phyloP scores from a whole-genome alignment of 2,797 vertebrate species.

The Aeoliscus strigatus region DNA sequence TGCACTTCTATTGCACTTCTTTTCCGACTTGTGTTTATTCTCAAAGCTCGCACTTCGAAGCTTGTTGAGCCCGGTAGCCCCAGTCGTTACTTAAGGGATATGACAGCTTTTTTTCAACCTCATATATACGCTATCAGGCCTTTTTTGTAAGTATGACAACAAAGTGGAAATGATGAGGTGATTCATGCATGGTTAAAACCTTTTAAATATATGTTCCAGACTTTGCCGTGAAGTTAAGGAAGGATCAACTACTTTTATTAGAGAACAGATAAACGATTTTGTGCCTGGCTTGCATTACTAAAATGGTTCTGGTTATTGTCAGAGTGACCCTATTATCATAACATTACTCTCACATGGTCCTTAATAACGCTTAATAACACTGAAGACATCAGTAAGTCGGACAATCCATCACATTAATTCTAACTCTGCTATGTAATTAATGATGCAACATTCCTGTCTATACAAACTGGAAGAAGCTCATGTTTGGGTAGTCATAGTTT shows the following conservation, averaged over 20 bases:
- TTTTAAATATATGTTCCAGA: conserved; percentile 34
- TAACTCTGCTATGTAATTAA: too few species aligned
- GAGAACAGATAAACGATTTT: conserved; percentile 42
- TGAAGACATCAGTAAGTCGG: conserved; percentile 18
- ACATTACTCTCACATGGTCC: conserved; percentile 34
- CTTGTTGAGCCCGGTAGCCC: conserved; percentile 20
- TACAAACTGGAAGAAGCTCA: too few species aligned
- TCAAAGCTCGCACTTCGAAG: conserved; percentile 40
- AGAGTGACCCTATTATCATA: conserved; percentile 42
- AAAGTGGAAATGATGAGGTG: conserved; percentile 20
- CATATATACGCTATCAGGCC: too few species aligned
- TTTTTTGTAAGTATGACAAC: too few species aligned
- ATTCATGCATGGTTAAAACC: conserved; percentile 32
- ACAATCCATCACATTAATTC: too few species aligned
- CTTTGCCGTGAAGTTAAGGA: conserved; percentile 34
- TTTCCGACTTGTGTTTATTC: conserved; percentile 61
- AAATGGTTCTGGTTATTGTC: conserved; percentile 55
- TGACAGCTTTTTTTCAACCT: conserved; percentile 16
- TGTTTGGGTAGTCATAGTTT: conserved; percentile 34
- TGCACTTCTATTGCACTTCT: conserved; percentile 24
- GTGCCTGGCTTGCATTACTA: conserved; percentile 62
- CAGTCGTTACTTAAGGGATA: conserved; percentile 20
- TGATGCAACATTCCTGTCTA: too few species aligned
- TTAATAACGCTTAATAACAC: conserved; percentile 51
- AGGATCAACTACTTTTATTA: conserved; percentile 36